Evolutionary conservation across 2,888 invertebrate genomes (phyloP), one percentile per base, ranked within the genome.

Genomic region (Temnothorax ravouxi): DNA sequence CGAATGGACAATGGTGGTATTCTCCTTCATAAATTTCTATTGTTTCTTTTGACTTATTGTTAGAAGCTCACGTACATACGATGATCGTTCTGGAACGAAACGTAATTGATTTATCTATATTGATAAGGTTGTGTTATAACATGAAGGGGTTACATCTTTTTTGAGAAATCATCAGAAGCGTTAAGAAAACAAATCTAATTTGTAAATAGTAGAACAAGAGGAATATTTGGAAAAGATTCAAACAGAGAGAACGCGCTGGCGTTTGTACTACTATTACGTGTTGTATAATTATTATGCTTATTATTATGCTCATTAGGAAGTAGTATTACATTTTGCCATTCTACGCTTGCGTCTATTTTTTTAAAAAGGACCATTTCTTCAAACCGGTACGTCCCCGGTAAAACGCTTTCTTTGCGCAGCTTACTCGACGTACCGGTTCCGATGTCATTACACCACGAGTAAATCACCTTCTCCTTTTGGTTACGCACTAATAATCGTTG

Each of bases 401-500:
- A 61, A 61, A 74, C 41, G 44, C n/a, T 13, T 1, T 18, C 41
- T 74, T 74, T 38, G 18, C 18, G 13, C 44, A 13, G 72, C 18
- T 18, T 34, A 56, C 25, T 56, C 5, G 54, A 18, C 54, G n/a
- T 61, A 50, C 52, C 50, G 56, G 71, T 54, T 56, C 18, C 72
- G 59, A 67, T 29, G 47, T 67, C 41, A 44, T 69, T 71, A 54
- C 61, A 18, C 25, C 52, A 29, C 25, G 72, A 25, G 29, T 47
- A 56, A 41, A 41, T 76, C 54, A 34, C 64, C 47, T 67, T 67
- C 21, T 66, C 34, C 47, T 72, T 25, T 74, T 41, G 29, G 74
- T 76, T 50, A 76, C 56, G 29, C 54, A 54, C 52, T 76, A 86
- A 86, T 66, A 86, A 83, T 82, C 41, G 76, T 61, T 86, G 50